These are phyloP conservation scores for Prietella phreatophila DNA, from an alignment of 2,113 vertebrate genomes.

Conservation along the genomic window DNA sequence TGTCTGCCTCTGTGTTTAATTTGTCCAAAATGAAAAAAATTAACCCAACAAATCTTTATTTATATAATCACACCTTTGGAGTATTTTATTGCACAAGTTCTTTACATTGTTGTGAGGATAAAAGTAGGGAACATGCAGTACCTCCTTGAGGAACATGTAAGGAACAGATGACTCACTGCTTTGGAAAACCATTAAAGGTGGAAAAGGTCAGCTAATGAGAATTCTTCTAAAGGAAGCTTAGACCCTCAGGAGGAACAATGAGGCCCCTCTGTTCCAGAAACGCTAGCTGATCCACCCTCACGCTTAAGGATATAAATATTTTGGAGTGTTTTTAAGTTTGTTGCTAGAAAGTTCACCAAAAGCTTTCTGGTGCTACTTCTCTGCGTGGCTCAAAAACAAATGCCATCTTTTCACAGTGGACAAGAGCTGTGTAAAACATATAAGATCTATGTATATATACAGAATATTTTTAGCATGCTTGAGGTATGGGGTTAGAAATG, in stretches of 20 bases:
- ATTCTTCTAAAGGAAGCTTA: background rate
- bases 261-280: conserved; percentile 9
- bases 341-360: background rate
- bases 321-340: background rate
- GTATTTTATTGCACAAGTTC: background rate
- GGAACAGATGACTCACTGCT: conserved; percentile 14
- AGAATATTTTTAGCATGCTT: too few species aligned
- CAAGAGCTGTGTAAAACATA: background rate
- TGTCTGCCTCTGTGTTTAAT: background rate
- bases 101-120: background rate
- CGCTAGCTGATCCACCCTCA: background rate
- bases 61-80: background rate
- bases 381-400: background rate
- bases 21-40: background rate
- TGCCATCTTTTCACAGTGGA: background rate
- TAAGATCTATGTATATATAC: background rate
- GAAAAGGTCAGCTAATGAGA: background rate
- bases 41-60: background rate
- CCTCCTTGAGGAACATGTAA: background rate
- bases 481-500: too few species aligned
- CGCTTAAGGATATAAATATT: background rate
- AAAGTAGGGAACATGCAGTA: background rate
- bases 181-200: background rate
- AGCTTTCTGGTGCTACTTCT: background rate
- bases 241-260: background rate